Percentiles rank a stretch among this genome's conserved stretches.
Evolutionary conservation across 1,140 invertebrate species (phyloP).

Genomic region (Antheraea mylitta): DNA sequence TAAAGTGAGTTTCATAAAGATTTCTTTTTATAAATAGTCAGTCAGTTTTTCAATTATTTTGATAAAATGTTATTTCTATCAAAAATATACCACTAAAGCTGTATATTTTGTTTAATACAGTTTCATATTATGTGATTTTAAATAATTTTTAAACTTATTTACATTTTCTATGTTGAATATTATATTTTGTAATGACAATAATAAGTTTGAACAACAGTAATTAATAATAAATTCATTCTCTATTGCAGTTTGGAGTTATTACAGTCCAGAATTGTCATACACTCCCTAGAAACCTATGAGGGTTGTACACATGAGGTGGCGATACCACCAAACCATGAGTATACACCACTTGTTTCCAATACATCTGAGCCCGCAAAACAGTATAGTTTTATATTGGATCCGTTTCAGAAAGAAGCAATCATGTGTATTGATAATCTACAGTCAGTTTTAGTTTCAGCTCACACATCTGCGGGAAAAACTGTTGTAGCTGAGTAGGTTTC

Average conservation of each 20-base stretch:
- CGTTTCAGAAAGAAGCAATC: constrained; percentile 99
- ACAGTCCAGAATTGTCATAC: constrained; percentile 87
- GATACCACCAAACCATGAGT: constrained; percentile 91
- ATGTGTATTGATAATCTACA: constrained; percentile 98
- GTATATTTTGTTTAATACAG: background rate
- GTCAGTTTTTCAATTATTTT: too few relatives aligned
- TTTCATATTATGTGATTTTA: too few relatives aligned
- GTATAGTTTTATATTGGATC: constrained; percentile 97
- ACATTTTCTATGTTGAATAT: too few relatives aligned
- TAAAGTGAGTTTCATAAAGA: constrained; percentile 46
- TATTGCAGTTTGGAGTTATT: constrained; percentile 81
- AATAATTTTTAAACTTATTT: too few relatives aligned
- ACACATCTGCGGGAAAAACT: constrained; percentile 99
- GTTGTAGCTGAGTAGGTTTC: constrained; percentile 97
- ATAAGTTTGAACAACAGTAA: too few relatives aligned
- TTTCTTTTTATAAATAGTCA: too few relatives aligned
- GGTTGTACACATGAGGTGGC: constrained; percentile 97
- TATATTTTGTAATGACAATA: too few relatives aligned
- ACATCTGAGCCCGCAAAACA: constrained; percentile 90
- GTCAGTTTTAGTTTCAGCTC: constrained; percentile 98
- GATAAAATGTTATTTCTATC: too few relatives aligned
- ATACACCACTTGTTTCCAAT: constrained; percentile 84
- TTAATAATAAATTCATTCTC: background rate
- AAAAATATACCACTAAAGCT: too few relatives aligned
- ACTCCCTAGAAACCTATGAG: constrained; percentile 92